Evolutionary conservation across 30 jellyfish, hydroid and myxozoan species (phyloP).

Genomic region (Aurelia aurita complex sp. Pacific): DNA sequence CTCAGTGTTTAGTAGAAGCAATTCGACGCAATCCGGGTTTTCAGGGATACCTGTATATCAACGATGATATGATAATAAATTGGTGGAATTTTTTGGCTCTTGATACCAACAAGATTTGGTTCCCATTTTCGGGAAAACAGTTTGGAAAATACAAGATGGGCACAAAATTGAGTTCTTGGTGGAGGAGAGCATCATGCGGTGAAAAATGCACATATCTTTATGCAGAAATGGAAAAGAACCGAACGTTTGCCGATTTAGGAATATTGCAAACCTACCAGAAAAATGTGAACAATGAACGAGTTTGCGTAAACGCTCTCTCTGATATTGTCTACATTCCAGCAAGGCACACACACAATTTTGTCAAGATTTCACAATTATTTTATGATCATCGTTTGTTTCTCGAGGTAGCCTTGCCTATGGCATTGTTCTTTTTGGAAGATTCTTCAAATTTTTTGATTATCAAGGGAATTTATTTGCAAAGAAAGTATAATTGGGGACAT

Average conservation of each 20-base stretch:
- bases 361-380: slow-evolving; percentile 18
- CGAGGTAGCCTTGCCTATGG: slow-evolving; percentile 66
- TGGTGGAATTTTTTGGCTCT: slow-evolving; percentile 61
- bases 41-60: slow-evolving; percentile 51
- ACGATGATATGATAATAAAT: slow-evolving; percentile 68
- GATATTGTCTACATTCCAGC: slow-evolving; percentile 59
- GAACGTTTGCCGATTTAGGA: not conserved
- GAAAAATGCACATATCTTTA: slow-evolving; percentile 21
- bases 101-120: slow-evolving; percentile 51
- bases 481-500: slow-evolving; percentile 17
- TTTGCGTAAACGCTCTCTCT: slow-evolving; percentile 40
- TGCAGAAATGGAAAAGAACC: slow-evolving; percentile 3
- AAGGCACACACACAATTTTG: slow-evolving; percentile 15
- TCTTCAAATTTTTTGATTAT: not conserved
- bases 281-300: not conserved
- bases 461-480: slow-evolving; percentile 44
- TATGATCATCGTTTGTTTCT: slow-evolving; percentile 39
- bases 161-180: slow-evolving; percentile 24
- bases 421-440: slow-evolving; percentile 17
- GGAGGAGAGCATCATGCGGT: slow-evolving; percentile 32
- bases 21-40: slow-evolving; percentile 52
- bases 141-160: not conserved
- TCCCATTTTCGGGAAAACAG: not conserved
- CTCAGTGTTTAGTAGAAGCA: slow-evolving; percentile 56
- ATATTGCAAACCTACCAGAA: not conserved